Evolutionary conservation across 2,888 invertebrate species (phyloP), one percentile per base, ranked within the genome.

Genomic region (Auanema sp.): DNA sequence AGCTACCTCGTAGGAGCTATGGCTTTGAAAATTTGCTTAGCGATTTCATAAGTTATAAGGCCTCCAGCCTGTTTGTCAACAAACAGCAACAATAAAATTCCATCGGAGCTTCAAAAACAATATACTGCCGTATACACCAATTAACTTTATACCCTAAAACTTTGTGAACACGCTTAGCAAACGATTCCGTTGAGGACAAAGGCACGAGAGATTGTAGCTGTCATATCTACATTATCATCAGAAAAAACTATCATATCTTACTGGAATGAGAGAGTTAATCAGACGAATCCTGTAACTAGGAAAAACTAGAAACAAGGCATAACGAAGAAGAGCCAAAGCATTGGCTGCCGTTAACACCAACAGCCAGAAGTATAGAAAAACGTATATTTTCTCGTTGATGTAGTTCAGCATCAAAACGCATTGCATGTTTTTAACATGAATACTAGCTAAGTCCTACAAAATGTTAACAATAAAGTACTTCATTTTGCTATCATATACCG

Each of bases 281-380:
- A 40, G 12, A 11, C 53, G 54, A 12, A 47, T 50, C 1, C 66
- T 60, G 52, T 65, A 64, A 6, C 41, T 6, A 12, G 60, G 55
- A 43, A 41, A 6, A 2, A 62, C 0, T 1, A 67, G 43, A 41
- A 64, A 52, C 11, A 57, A 11, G 11, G 67, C 65, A 56, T 44
- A 55, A n/a, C 52, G 21, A 10, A 72, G 1, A 12, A 67, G 67
- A 2, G 68, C 58, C 12, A 25, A 24, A 0, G 68, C 23, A 14
- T 62, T 61, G n/a, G 69, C 42, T 56, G 62, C 53, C 10, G 62
- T 53, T 33, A 75, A 53, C 4, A 63, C 40, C 12, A 75, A 21
- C 21, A 69, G 66, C 71, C 72, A 72, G 62, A 71, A 72, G 51
- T 71, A 75, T 23, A 73, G 62, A 49, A 75, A 65, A 2, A 72